Percentiles rank a stretch among this genome's conserved stretches.
phyloP scores from a whole-genome alignment of 1,140 invertebrate species.

The Euura saliciscinereae region DNA sequence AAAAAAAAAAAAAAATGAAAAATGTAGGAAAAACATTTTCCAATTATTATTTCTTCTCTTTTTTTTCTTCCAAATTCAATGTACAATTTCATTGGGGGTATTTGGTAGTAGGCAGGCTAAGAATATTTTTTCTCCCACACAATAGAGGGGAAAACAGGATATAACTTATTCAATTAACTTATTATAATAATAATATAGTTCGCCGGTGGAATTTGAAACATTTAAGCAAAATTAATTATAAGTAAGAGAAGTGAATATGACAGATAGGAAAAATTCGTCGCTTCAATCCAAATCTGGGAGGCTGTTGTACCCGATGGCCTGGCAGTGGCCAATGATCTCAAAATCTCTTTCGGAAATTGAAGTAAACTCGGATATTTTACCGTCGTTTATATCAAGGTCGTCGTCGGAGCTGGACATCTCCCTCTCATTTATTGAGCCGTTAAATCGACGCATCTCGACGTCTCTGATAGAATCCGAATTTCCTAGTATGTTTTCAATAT shows the following conservation, averaged over 20 bases:
- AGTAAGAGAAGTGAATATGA: too few relatives aligned
- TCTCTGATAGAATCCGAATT: background rate
- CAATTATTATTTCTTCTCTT: background rate
- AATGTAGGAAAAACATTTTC: too few relatives aligned
- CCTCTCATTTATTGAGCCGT: background rate
- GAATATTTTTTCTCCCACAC: background rate
- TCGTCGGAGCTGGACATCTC: background rate
- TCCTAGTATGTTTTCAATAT: background rate
- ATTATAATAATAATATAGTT: too few relatives aligned
- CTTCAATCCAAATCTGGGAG: slow-evolving; percentile 2
- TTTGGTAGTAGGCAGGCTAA: background rate
- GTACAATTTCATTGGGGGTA: background rate
- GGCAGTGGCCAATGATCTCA: background rate
- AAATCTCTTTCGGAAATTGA: background rate
- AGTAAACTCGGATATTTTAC: background rate
- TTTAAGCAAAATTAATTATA: background rate
- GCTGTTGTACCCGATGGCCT: background rate
- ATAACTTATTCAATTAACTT: too few relatives aligned
- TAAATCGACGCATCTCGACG: background rate
- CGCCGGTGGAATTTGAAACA: too few relatives aligned
- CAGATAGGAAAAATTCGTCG: background rate
- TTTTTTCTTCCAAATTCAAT: background rate
- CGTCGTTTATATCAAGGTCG: background rate
- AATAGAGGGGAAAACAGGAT: background rate
- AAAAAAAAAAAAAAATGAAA: too few relatives aligned